Percentiles rank a stretch among this genome's conserved stretches.
Conservation (phyloP, 2,113 vertebrate species). For the Ahaetulla prasina region DNA sequence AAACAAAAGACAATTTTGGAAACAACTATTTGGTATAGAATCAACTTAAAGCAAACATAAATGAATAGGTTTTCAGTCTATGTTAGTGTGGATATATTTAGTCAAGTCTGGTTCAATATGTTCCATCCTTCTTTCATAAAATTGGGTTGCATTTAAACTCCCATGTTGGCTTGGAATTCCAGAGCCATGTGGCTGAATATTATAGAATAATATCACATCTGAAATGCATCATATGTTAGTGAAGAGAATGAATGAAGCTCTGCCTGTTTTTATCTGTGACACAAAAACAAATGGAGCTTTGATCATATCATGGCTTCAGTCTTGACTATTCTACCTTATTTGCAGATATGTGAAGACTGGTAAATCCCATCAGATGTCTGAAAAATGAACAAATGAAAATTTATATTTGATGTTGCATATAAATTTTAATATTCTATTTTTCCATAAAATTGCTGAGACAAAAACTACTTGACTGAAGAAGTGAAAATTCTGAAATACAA, state of each 20-base stretch:
- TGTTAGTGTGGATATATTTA: neutral
- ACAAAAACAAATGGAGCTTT: neutral
- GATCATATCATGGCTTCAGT: neutral
- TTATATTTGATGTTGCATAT: neutral
- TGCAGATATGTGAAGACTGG: neutral
- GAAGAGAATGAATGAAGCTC: neutral
- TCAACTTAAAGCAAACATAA: neutral
- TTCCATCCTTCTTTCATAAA: neutral
- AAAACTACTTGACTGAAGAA: neutral
- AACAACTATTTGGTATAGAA: neutral
- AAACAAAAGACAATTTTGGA: neutral
- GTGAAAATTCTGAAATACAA: neutral
- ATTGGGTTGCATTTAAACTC: neutral
- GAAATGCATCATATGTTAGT: neutral
- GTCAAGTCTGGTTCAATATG: neutral
- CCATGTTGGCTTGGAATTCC: neutral
- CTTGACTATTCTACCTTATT: neutral
- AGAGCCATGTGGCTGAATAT: neutral
- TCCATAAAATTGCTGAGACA: neutral
- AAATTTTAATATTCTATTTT: neutral
- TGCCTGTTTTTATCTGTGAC: neutral
- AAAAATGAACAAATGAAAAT: neutral
- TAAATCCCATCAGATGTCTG: neutral
- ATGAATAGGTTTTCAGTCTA: neutral
- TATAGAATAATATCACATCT: neutral